A percentile compares a stretch with the other conserved stretches of the same genome.
Conservation (phyloP, 2,797 vertebrate genomes). For the Pristis pectinata region DNA sequence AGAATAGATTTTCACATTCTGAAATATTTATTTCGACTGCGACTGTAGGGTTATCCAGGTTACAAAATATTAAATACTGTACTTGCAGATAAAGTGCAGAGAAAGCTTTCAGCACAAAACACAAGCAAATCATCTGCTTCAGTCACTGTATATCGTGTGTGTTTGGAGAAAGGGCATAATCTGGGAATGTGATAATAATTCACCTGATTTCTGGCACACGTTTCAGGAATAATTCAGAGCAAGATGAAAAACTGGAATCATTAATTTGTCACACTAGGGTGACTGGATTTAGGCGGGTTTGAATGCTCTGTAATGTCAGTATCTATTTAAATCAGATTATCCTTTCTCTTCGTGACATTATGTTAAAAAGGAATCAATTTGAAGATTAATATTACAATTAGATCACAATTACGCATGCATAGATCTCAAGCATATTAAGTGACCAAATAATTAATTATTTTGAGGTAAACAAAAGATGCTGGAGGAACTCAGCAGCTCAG, state of each 20-base stretch:
- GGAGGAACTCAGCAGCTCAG: too few relatives aligned
- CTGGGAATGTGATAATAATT: neutral
- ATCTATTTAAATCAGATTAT: neutral
- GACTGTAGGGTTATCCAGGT: neutral
- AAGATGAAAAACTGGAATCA: neutral
- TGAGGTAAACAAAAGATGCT: too few relatives aligned
- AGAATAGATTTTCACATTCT: neutral
- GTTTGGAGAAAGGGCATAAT: neutral
- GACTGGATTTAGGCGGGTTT: neutral
- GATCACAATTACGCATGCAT: neutral
- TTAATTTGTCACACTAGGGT: neutral
- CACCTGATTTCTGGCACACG: neutral
- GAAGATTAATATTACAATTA: neutral
- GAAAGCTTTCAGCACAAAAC: neutral
- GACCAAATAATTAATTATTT: neutral
- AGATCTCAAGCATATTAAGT: neutral
- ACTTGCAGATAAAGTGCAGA: neutral
- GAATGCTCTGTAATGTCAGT: neutral
- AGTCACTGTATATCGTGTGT: neutral
- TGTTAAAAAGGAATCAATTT: neutral
- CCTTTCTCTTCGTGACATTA: neutral
- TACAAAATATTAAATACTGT: neutral
- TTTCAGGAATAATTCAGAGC: neutral
- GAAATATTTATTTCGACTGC: slow-evolving; percentile 7
- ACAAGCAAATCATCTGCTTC: neutral